Evolutionary conservation across 2,888 invertebrate genomes (phyloP), one percentile per base, ranked within the genome.

Genomic region (Oscheius myriophilus): DNA sequence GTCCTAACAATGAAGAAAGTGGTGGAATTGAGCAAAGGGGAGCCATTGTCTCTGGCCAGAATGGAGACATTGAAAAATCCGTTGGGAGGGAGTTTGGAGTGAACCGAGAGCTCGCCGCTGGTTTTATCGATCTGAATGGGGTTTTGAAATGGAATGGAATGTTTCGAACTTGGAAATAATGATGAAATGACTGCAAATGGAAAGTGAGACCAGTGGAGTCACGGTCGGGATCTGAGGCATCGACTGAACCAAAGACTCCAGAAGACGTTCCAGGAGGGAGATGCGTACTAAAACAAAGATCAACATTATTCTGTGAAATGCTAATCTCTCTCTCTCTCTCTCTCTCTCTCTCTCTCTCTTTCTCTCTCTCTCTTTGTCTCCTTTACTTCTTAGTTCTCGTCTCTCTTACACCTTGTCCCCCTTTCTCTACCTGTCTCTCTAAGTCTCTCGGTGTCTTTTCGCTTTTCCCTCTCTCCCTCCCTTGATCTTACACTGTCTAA

Each of bases 31-130:
- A n/a, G 52, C n/a, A 23, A 41, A 14, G 63, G 41, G 16, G 11
- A n/a, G 12, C 63, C 52, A 21, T 18, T 9, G 39, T 63, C 63
- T 23, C 12, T 53, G 16, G 63, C 63, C n/a, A n/a, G 52, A 42
- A 63, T 63, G 2, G 63, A 63, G 1, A 63, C 23, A 23, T 63
- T 52, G 18, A 63, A 52, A 14, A 42, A 12, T 1, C 52, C 33
- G 52, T 63, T 42, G 3, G 41, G 21, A 12, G 52, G 53, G 1
- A 63, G 23, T 1, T 21, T 18, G 21, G 41, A 41, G 2, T 26
- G 16, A 21, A 52, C 16, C 11, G 53, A 52, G 18, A 63, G 7
- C 42, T 52, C 41, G 7, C 63, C 63, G 16, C 52, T 42, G 9
- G 52, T 23, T 4, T n/a, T 9, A 42, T 63, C 52, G 18, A 63